Conservation (phyloP, 1,140 invertebrate species). For the Nautilus pompilius region DNA sequence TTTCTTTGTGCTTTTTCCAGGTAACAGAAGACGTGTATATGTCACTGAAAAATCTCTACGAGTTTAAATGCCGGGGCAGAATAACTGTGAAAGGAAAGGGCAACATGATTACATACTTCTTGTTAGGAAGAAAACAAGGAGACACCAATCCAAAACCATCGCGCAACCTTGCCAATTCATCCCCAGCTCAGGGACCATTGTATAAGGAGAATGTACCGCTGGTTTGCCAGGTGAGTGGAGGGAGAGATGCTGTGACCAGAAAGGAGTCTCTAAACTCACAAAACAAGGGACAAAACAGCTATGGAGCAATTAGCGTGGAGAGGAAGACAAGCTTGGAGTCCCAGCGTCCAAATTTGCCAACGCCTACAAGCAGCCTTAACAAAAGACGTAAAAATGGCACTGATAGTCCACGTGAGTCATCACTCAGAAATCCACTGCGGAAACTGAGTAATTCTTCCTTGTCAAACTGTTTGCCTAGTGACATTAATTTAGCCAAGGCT, state of each 20-base stretch:
- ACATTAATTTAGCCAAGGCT: conserved; percentile 20
- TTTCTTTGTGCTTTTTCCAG: conserved; percentile 40
- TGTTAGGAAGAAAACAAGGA: conserved; percentile 50
- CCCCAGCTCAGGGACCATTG: conserved; percentile 9
- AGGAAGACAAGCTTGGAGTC: conserved; percentile 25
- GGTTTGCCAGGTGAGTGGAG: conserved; percentile 9
- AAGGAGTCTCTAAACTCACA: conserved; percentile 19
- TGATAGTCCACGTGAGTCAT: conserved; percentile 34
- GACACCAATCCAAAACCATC: background rate
- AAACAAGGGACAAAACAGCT: conserved; percentile 4
- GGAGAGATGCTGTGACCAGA: conserved; percentile 5
- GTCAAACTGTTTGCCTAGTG: conserved; percentile 33
- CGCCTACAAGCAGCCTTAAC: conserved; percentile 44
- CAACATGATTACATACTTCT: conserved; percentile 84
- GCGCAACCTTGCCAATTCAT: conserved; percentile 14
- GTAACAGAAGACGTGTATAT: conserved; percentile 53
- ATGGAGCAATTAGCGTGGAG: conserved; percentile 16
- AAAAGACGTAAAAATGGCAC: conserved; percentile 30
- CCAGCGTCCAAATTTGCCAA: conserved; percentile 20
- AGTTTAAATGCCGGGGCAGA: conserved; percentile 81
- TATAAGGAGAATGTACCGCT: conserved; percentile 3
- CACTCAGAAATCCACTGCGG: conserved; percentile 18
- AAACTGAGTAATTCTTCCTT: conserved; percentile 38
- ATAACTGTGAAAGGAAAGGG: conserved; percentile 93
- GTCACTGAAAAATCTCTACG: conserved; percentile 64